Percentiles rank a stretch among this genome's conserved stretches.
These are phyloP conservation scores for Corydoras maculifer DNA, from an alignment of 2,113 vertebrate species.

Conservation along the genomic window DNA sequence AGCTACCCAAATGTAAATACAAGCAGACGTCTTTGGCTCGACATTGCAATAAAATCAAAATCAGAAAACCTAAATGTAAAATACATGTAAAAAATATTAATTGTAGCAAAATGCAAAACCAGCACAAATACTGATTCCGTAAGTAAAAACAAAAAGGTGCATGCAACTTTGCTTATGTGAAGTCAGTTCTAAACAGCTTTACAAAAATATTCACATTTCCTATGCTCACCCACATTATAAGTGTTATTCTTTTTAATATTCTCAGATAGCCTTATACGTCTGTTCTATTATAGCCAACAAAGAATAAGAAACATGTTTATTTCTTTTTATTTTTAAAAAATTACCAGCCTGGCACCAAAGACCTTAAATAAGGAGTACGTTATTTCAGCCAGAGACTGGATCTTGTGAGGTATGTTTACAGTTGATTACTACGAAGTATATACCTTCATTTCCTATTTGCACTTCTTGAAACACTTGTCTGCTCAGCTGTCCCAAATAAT, in stretches of 20 bases:
- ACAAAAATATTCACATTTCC: constrained; percentile 18
- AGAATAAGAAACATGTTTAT: too few relatives aligned
- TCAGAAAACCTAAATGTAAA: constrained; percentile 7
- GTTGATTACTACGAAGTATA: too few relatives aligned
- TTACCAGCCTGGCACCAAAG: too few relatives aligned
- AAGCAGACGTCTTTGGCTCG: constrained; percentile 43
- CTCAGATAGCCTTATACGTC: not conserved
- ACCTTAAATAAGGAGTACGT: too few relatives aligned
- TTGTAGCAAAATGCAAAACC: constrained; percentile 16
- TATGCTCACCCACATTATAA: constrained; percentile 6
- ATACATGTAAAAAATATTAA: not conserved
- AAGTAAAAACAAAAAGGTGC: constrained; percentile 21
- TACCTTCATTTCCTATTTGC: too few relatives aligned
- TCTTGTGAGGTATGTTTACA: too few relatives aligned
- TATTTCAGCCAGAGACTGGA: too few relatives aligned
- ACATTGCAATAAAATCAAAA: constrained; percentile 7
- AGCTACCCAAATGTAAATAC: constrained; percentile 26
- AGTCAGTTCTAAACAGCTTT: constrained; percentile 19
- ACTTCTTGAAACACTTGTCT: too few relatives aligned
- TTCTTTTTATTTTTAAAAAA: too few relatives aligned
- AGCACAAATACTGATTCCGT: not conserved
- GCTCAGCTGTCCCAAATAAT: too few relatives aligned
- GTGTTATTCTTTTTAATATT: not conserved
- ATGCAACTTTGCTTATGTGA: constrained; percentile 9
- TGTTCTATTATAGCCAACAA: not conserved